These are phyloP conservation scores for Pseudomyrmex concolor DNA, from an alignment of 1,140 invertebrate genomes.

Conservation along the genomic window DNA sequence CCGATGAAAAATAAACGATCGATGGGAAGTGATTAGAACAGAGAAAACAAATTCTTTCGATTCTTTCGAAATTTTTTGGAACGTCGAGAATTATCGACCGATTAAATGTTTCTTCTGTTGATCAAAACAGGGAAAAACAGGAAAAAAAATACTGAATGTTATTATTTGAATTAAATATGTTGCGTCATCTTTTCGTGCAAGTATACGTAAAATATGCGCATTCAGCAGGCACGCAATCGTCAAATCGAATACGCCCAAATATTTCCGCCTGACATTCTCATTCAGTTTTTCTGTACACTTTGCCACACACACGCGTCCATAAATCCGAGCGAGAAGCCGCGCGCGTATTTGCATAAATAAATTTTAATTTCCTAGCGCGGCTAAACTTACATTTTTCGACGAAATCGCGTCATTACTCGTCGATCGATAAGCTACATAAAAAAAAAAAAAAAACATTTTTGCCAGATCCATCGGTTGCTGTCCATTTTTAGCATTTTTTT, in stretches of 20 bases:
- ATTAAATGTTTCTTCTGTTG: too few species aligned
- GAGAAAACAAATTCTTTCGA: too few species aligned
- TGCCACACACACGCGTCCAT: background rate
- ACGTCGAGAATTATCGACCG: too few species aligned
- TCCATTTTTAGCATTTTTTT: background rate
- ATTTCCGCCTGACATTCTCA: background rate
- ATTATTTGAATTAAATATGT: slow-evolving; percentile 13
- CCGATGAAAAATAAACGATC: background rate
- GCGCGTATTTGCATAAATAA: slow-evolving; percentile 46
- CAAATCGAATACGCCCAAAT: background rate
- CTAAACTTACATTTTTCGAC: background rate
- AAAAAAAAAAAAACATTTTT: background rate
- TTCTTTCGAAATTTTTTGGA: too few species aligned
- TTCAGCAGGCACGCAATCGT: background rate
- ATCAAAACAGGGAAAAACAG: too few species aligned
- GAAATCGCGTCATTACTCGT: slow-evolving; percentile 8
- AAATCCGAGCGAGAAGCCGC: background rate
- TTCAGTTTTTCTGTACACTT: slow-evolving; percentile 21
- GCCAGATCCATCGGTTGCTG: background rate
- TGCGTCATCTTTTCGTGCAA: slow-evolving; percentile 15
- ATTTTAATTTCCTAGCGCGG: slow-evolving; percentile 36
- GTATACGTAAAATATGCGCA: background rate
- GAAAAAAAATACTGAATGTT: slow-evolving; percentile 23
- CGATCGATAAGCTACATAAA: background rate
- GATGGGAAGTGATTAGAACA: too few species aligned